Evolutionary conservation across 2,113 vertebrate genomes (phyloP), one percentile per base, ranked within the genome.

Genomic region (Taurulus bubalis): DNA sequence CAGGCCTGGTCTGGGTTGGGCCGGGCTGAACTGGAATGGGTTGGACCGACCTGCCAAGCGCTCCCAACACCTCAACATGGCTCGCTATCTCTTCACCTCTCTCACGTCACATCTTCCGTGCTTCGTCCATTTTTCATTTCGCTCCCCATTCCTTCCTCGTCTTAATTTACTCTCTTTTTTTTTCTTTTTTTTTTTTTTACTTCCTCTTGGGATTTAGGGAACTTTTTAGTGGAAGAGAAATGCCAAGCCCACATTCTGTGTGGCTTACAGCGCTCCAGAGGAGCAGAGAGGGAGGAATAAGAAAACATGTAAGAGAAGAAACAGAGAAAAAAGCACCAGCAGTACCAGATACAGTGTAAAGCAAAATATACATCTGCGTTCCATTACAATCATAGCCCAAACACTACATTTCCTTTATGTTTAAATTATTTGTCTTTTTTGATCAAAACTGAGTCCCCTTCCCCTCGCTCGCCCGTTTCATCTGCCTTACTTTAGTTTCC

Each of bases 391-490:
- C 92, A 93, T 93, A 92, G 90, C 88, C 75, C 89, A 94, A 91
- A 93, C 92, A 93, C 85, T 92, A 90, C 90, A 91, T 95, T 94
- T 95, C 89, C 91, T 92, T 94, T 92, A 93, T 94, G 92, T 94
- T 94, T 92, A 91, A 94, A 93, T 93, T 93, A 92, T 95, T 94
- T 94, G 94, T 95, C 93, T 87, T 90, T 94, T 93, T 92, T 92
- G 88, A 95, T 94, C 92, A 94, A 91, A 93, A 93, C 75, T 92
- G 92, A 94, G 94, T 93, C 88, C 83, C 75, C 70, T 84, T 88
- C 85, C 83, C 75, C 28, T 75, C 81, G 59, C 81, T 87, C 80
- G 4, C 82, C 82, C 47, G 80, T 94, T 94, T 94, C 92, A 92
- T 92, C 90, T 92, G 85, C 90, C 87, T 80, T 89, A 70, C 90